Evolutionary conservation across 2,888 invertebrate species (phyloP).

Genomic region (Cerastis leucographa): DNA sequence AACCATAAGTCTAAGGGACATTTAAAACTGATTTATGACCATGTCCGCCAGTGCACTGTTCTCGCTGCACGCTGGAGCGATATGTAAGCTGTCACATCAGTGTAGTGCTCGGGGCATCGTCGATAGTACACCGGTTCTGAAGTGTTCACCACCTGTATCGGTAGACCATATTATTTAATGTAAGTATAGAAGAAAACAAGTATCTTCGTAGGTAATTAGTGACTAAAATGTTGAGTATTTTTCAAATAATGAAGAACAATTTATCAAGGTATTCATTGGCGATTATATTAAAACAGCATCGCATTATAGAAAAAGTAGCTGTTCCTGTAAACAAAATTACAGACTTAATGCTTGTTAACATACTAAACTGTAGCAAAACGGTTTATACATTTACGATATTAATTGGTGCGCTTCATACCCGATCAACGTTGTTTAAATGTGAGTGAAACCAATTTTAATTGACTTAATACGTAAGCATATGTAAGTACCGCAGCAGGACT

Average conservation of each 20-base stretch:
- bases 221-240: not conserved
- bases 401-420: not conserved
- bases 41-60: not conserved
- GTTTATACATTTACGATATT: constrained; percentile 6
- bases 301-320: not conserved
- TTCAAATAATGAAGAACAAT: not conserved
- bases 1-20: not conserved
- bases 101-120: constrained; percentile 19
- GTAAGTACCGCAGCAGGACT: not conserved
- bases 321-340: not conserved
- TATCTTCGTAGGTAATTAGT: too few relatives aligned
- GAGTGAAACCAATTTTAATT: constrained; percentile 41
- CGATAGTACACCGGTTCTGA: constrained; percentile 21
- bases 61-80: constrained; percentile 9
- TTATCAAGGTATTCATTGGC: not conserved
- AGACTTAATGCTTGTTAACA: not conserved
- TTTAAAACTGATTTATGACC: constrained; percentile 13
- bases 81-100: constrained; percentile 31
- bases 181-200: too few relatives aligned
- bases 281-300: not conserved
- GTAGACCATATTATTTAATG: too few relatives aligned
- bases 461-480: constrained; percentile 19
- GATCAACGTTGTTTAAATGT: constrained; percentile 5
- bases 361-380: not conserved
- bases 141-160: constrained; percentile 13